These are phyloP conservation scores for Phoxinus phoxinus DNA, from an alignment of 2,113 vertebrate species.

Conservation along the genomic window DNA sequence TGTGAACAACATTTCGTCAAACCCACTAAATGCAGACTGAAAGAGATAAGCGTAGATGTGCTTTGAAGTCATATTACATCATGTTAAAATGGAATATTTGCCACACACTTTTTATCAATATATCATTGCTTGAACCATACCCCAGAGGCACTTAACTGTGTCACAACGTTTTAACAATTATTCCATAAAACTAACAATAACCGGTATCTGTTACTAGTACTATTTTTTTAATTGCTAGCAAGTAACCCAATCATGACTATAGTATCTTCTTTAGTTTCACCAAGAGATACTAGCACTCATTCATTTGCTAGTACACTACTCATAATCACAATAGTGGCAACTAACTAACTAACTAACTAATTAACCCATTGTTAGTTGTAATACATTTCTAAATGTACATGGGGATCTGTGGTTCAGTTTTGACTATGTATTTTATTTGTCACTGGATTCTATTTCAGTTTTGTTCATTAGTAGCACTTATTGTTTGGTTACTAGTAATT, in stretches of 20 bases:
- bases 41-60: neutral
- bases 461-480: neutral
- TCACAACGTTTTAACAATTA: neutral
- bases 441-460: neutral
- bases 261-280: neutral
- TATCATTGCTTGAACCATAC: neutral
- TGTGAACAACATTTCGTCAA: neutral
- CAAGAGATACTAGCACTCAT: neutral
- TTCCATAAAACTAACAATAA: neutral
- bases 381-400: too few species aligned
- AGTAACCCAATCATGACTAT: neutral
- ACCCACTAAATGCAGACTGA: neutral
- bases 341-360: too few species aligned
- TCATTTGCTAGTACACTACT: neutral
- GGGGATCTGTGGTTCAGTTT: too few species aligned
- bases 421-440: neutral
- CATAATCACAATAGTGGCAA: neutral
- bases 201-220: neutral
- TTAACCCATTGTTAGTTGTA: too few species aligned
- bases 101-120: neutral
- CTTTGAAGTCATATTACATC: neutral
- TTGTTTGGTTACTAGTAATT: neutral
- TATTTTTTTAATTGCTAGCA: neutral
- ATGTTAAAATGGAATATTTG: neutral
- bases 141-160: neutral